Base-by-base conservation (phyloP, 2,113 vertebrate species). In the Cyanistes caeruleus region DNA sequence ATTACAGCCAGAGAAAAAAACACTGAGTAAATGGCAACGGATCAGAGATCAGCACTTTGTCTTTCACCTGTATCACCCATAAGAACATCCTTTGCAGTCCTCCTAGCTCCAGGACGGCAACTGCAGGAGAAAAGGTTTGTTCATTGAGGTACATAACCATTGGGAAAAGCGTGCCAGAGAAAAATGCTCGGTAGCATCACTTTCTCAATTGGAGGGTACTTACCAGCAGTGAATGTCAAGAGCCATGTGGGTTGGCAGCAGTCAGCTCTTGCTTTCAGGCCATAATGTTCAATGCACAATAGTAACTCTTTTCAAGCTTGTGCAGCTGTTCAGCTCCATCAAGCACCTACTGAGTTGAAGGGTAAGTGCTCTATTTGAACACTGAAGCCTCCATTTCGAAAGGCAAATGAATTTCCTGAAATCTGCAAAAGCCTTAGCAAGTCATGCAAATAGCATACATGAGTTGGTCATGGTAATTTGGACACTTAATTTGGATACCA, bases 261-360 rank as follows among this genome's bases (percentile, higher is more conserved):
- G 89, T 81, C 30, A 60, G 44, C 69, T 92, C 95, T 87, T 92
- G 83, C 88, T 96, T 95, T 96, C 88, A 93, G 94, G 93, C 90
- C 59, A 11, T 94, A 92, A 95, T n/a, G 52, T 67, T 84, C 62
- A 64, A 39, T 10, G 28, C 80, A 97, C 95, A 97, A 97, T 72
- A 92, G 92, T 78, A 84, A 86, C 48, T 90, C 92, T 85, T 96
- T 96, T 98, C 95, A 97, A 97, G 94, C 87, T 22, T 15, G 10
- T 69, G 90, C 96, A 97, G 97, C 97, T 98, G 97, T 92, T 97
- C 95, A 64, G 79, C 85, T 96, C 90, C 93, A 86, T 85, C 87
- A 95, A 73, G 92, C 87, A 96, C 96, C 97, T 96, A 97, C 97
- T 95, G 96, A 96, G 97, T 70, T 96, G 94, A 97, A 96, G 95